Base-by-base conservation (phyloP, 2,888 invertebrate genomes). In the Folsomia candida region DNA sequence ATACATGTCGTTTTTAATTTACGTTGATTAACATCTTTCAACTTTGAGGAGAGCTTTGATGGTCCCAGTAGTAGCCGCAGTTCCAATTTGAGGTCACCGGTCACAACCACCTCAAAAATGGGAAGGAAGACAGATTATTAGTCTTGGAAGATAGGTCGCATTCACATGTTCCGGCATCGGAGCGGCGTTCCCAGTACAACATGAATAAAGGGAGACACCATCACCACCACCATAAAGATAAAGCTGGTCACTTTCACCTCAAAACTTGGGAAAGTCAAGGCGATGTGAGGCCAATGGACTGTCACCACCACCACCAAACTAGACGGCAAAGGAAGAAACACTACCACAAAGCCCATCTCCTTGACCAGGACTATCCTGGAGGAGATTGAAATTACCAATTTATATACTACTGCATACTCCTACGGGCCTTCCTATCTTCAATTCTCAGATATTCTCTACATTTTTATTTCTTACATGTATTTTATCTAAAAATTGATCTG, bases 151-250 rank as follows among this genome's bases (percentile, higher is more conserved):
- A 54, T 22, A 37, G 65, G 66, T 37, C 70, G 66, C 37, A 54
- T 60, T 22, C 54, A 67, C 26, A 61, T 51, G 11, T 51, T 51
- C 51, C 71, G 68, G 28, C 57, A 51, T 29, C 62, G 67, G 62
- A 58, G 67, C 25, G 27, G 20, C n/a, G 51, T 37, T 37, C 4
- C 37, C 37, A 37, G 4, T 14, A 37, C 37, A 59, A 68, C 51
- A 27, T 60, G 60, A 29, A 68, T 68, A 47, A 28, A 61, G 28
- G 27, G 18, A 25, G 28, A 20, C 22, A 60, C 27, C 28, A 27
- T 26, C 22, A 61, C 29, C 28, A 27, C 61, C 61, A 61, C 27
- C 18, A 18, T 14, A 14, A n/a, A 14, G 20, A 59, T 11, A 24
- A 59, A 6, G 51, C 51, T 14, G 18, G 51, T 11, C 9, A 59